Evolutionary conservation across 2,888 invertebrate genomes (phyloP), one percentile per base, ranked within the genome.

Genomic region (Leucoma salicis): DNA sequence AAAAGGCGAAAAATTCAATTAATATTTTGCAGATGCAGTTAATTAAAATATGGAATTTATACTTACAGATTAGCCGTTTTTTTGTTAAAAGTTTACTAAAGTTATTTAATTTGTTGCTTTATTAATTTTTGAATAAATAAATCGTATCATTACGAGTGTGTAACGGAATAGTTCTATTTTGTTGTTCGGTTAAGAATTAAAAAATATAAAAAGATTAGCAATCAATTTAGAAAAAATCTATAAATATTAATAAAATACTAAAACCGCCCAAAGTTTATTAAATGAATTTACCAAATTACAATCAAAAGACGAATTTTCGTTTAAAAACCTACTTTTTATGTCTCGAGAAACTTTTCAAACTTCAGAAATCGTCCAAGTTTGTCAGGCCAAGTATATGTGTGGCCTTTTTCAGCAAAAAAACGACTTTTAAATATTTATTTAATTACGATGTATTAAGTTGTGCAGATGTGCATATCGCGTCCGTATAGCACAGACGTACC

Each of bases 381-480:
- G 25, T 33, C 31, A 39, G 16, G 8, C 5, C 40, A 57, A 64
- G 54, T 60, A 47, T 57, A 44, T 52, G 33, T 33, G 38, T 47
- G 29, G 40, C 44, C 31, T 47, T 35, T 41, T 11, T 39, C 16
- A 37, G 27, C 32, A n/a, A 32, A 21, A 24, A 52, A 44, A 56
- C 39, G 58, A 54, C n/a, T 29, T 29, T 29, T 29, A 13, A n/a
- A 29, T 29, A 7, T 13, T 38, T 3, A 42, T 29, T 13, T 29
- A 29, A 11, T 39, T 36, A 37, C 43, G 38, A 36, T 42, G 15
- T 31, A 15, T 15, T 31, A 39, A 50, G 47, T 52, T 62, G 57
- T 60, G 64, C 63, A 62, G 52, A 39, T 49, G 53, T 77, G 78
- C 87, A 85, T 79, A 73, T 65, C 74, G 76, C 85, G 86, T 79